Percentiles rank a stretch among this genome's conserved stretches.
These are phyloP conservation scores for Drosophila lini DNA, from an alignment of 1,140 invertebrate genomes.

Conservation along the genomic window DNA sequence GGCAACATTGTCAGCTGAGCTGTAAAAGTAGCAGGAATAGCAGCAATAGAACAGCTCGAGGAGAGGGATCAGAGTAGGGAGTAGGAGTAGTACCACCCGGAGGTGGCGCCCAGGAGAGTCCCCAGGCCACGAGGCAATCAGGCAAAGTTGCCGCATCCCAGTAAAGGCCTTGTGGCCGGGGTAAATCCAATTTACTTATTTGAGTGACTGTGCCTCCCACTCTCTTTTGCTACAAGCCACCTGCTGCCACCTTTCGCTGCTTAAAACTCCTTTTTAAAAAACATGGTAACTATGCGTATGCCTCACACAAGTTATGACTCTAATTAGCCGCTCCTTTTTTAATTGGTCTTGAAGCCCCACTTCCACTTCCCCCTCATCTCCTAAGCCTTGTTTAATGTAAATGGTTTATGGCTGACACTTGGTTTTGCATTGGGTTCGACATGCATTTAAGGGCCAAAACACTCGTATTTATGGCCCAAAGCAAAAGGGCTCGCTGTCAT, in stretches of 20 bases:
- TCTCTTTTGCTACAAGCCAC: constrained; percentile 1
- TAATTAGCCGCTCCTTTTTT: constrained; percentile 38
- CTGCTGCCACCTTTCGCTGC: constrained; percentile 29
- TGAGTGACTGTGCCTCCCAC: constrained; percentile 26
- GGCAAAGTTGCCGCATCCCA: constrained; percentile 65
- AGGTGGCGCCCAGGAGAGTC: constrained; percentile 45
- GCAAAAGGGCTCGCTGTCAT: constrained; percentile 28
- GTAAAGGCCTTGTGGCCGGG: constrained; percentile 25
- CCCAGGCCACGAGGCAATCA: constrained; percentile 74
- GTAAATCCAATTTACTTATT: constrained; percentile 80
- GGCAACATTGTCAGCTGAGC: constrained; percentile 82
- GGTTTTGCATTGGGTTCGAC: constrained; percentile 31
- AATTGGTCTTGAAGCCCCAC: constrained; percentile 15
- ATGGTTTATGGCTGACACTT: constrained; percentile 34
- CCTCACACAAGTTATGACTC: constrained; percentile 12
- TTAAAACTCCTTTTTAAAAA: neutral
- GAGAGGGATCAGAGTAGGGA: constrained; percentile 61
- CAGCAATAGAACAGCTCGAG: constrained; percentile 43
- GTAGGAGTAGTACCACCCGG: constrained; percentile 8
- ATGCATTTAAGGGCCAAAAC: constrained; percentile 17
- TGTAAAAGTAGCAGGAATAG: constrained; percentile 76
- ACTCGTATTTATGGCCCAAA: constrained; percentile 24
- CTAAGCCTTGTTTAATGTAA: constrained; percentile 14
- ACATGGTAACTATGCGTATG: constrained; percentile 6
- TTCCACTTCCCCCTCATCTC: neutral